Conservation (phyloP, 2,888 invertebrate genomes). For the Troilus luridus region DNA sequence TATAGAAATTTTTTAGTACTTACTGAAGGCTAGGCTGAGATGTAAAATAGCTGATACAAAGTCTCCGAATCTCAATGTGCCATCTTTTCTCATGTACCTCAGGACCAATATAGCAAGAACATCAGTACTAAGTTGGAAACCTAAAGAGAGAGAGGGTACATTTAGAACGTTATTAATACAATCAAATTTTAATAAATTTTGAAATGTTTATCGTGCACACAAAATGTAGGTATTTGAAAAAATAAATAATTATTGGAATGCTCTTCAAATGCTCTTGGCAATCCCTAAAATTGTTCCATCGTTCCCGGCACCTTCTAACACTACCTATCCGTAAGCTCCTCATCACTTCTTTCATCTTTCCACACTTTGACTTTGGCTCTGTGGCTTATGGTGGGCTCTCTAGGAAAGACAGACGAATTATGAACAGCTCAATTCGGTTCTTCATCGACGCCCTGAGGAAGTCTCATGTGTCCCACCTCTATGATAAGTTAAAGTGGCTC, state of each 20-base stretch:
- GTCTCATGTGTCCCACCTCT: too few relatives aligned
- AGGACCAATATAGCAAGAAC: slow-evolving; percentile 86
- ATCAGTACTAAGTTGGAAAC: slow-evolving; percentile 88
- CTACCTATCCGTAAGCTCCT: too few relatives aligned
- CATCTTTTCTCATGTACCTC: slow-evolving; percentile 93
- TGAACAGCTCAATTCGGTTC: too few relatives aligned
- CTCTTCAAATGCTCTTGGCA: background rate
- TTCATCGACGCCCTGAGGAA: too few relatives aligned
- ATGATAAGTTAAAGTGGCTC: too few relatives aligned
- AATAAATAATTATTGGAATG: background rate
- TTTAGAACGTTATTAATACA: background rate
- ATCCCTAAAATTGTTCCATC: too few relatives aligned
- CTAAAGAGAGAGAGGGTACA: slow-evolving; percentile 67
- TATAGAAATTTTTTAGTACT: slow-evolving; percentile 68
- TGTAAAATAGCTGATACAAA: slow-evolving; percentile 92
- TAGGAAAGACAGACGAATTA: too few relatives aligned
- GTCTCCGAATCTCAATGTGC: slow-evolving; percentile 91
- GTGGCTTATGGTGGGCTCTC: too few relatives aligned
- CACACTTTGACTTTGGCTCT: too few relatives aligned
- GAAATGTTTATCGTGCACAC: background rate
- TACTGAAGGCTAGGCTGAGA: slow-evolving; percentile 90
- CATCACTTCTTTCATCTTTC: too few relatives aligned
- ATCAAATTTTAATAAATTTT: background rate
- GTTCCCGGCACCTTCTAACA: too few relatives aligned
- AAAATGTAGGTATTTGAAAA: too few relatives aligned